phyloP scores from a whole-genome alignment of 2,113 vertebrate genomes.

The Holacanthus passer region DNA sequence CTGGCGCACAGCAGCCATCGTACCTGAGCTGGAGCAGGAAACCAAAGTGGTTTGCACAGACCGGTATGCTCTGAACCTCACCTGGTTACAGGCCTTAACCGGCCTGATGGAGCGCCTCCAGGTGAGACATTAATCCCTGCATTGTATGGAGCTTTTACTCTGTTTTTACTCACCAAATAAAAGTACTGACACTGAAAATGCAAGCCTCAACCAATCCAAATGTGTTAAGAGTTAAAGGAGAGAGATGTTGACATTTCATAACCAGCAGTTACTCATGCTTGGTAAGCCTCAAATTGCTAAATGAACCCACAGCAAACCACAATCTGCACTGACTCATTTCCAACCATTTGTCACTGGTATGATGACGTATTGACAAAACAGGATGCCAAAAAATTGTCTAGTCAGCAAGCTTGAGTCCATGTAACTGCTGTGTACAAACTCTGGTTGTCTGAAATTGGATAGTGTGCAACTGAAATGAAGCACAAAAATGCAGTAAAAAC shows the following conservation, averaged over 20 bases:
- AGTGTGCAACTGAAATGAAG: neutral
- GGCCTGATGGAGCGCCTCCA: conserved; percentile 89
- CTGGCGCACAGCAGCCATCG: conserved; percentile 89
- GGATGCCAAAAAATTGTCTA: neutral
- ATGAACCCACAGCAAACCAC: neutral
- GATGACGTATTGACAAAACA: conserved; percentile 5
- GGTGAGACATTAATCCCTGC: conserved; percentile 71
- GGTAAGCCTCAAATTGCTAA: neutral
- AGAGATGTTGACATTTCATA: neutral
- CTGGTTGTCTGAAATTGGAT: neutral
- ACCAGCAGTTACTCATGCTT: neutral
- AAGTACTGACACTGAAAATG: neutral
- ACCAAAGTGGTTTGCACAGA: conserved; percentile 88
- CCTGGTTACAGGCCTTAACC: conserved; percentile 90
- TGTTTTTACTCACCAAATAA: neutral
- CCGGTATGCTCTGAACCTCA: conserved; percentile 86
- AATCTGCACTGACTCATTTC: neutral
- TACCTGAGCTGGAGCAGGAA: conserved; percentile 88
- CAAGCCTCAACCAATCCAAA: neutral
- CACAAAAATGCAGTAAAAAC: neutral
- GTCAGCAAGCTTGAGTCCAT: neutral
- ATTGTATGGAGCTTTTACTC: no score
- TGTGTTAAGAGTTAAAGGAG: neutral
- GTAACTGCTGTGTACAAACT: neutral
- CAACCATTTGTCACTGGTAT: neutral